These are phyloP conservation scores for Cephonodes hylas DNA, from an alignment of 2,888 invertebrate genomes.

Conservation along the genomic window DNA sequence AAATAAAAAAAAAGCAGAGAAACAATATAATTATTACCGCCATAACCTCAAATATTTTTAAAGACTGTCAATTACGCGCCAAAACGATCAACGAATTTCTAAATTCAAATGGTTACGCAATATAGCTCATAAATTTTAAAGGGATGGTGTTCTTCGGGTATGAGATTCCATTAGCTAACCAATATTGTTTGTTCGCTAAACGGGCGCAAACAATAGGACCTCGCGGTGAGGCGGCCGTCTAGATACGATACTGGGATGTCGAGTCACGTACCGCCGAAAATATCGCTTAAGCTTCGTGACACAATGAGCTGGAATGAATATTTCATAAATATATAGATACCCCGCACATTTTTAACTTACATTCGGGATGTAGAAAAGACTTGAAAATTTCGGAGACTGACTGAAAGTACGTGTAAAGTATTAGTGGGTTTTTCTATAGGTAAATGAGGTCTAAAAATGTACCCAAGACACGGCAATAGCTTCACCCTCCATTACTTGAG, in stretches of 20 bases:
- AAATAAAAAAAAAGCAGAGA: too few species aligned
- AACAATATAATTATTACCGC: too few species aligned
- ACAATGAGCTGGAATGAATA: conserved; percentile 22
- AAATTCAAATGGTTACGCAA: neutral
- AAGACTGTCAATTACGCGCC: neutral
- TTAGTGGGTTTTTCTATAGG: too few species aligned
- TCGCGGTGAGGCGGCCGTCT: conserved; percentile 20
- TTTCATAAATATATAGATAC: too few species aligned
- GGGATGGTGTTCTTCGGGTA: conserved; percentile 15
- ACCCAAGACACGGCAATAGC: too few species aligned
- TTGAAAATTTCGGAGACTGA: too few species aligned
- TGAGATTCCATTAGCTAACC: conserved; percentile 25
- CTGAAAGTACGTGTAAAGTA: too few species aligned
- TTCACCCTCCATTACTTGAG: too few species aligned
- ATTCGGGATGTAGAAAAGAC: too few species aligned
- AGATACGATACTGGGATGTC: conserved; percentile 36
- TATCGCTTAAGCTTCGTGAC: conserved; percentile 19
- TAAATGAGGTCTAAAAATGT: too few species aligned
- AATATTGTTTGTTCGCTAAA: conserved; percentile 22
- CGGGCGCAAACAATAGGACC: conserved; percentile 28
- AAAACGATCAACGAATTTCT: neutral
- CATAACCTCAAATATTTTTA: neutral
- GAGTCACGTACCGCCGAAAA: conserved; percentile 37
- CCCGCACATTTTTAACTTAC: too few species aligned
- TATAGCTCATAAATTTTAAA: neutral